Percentiles rank a stretch among this genome's conserved stretches.
Evolutionary conservation across 2,797 vertebrate genomes (phyloP).

Genomic region (Loriculus beryllinus): DNA sequence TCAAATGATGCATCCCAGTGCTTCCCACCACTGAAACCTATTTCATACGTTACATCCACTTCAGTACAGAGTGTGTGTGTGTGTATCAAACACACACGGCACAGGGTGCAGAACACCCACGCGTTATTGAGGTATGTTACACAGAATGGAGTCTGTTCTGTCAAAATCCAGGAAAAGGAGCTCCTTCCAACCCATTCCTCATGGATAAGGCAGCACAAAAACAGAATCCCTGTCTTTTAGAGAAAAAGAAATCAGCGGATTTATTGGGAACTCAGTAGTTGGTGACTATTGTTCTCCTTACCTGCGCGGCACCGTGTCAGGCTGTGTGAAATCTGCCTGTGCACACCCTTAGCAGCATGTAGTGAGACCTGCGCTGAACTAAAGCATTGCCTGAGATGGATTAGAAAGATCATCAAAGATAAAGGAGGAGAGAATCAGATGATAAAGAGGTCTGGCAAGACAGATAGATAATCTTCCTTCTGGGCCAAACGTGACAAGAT

Average conservation of each 20-base stretch:
- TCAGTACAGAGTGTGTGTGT: neutral
- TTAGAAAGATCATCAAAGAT: constrained; percentile 41
- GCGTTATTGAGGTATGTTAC: neutral
- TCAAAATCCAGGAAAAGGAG: neutral
- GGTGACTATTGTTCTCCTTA: neutral
- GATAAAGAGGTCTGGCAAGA: constrained; percentile 39
- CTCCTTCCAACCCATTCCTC: neutral
- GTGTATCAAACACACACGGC: neutral
- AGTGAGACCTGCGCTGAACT: neutral
- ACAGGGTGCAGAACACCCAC: neutral
- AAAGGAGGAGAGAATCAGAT: constrained; percentile 27
- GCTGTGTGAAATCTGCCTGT: neutral
- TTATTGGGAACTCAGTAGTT: neutral
- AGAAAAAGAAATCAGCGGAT: neutral
- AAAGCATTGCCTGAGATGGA: neutral
- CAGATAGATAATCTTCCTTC: constrained; percentile 29
- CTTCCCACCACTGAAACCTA: neutral
- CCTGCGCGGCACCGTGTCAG: neutral
- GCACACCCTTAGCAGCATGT: neutral
- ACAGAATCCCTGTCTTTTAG: neutral
- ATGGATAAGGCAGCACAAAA: neutral
- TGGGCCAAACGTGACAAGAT: constrained; percentile 8
- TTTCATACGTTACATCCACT: neutral
- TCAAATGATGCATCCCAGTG: neutral
- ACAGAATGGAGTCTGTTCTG: neutral